phyloP scores from a whole-genome alignment of 2,113 vertebrate genomes.

The Pelecanoides urinatrix region DNA sequence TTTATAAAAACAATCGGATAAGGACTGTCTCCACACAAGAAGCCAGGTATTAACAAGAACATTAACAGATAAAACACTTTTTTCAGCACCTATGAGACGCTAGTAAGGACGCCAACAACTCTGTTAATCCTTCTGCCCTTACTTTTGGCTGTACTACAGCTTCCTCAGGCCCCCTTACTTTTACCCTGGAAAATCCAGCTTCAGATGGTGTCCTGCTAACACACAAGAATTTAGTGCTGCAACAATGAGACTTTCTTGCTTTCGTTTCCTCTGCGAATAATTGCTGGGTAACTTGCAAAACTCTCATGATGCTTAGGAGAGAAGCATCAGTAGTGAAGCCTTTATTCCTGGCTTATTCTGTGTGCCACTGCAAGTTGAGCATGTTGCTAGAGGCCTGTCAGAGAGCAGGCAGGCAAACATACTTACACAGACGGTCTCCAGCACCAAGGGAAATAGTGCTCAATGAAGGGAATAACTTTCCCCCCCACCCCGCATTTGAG shows the following conservation, averaged over 20 bases:
- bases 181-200: background rate
- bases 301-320: background rate
- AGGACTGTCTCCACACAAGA: background rate
- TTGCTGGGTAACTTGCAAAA: background rate
- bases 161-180: background rate
- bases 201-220: background rate
- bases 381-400: background rate
- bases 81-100: background rate
- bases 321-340: background rate
- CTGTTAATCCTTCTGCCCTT: background rate
- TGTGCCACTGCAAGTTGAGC: fast-evolving
- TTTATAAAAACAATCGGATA: background rate
- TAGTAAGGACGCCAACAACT: background rate
- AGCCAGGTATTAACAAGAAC: background rate
- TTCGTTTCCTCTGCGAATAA: background rate
- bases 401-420: no score
- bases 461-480: background rate
- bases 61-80: background rate
- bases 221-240: background rate
- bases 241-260: background rate
- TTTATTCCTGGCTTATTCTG: background rate
- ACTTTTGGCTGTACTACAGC: background rate
- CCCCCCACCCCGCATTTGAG: no score
- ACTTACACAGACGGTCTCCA: background rate
- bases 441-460: background rate